Base-by-base conservation (phyloP, 2,113 vertebrate genomes). In the Drymodes brunneopygia region DNA sequence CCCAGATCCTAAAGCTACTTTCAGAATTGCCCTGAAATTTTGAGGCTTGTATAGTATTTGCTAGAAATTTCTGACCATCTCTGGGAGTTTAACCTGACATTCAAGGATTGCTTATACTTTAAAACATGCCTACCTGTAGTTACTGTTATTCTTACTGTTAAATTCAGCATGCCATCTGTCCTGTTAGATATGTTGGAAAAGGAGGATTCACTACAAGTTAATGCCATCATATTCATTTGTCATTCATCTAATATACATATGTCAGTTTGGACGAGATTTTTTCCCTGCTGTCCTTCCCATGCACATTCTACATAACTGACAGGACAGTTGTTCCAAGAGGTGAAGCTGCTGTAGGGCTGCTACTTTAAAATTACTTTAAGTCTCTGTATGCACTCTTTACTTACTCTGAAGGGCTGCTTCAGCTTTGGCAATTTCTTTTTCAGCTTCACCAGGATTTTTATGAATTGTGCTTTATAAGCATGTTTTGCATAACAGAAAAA, bases 401-500 rank as follows among this genome's bases (percentile, higher is more conserved):
- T 91, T 89, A 90, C 88, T 95, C 69, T 89, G 25, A 64, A 86
- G 29, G 92, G 23, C 47, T 23, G 74, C 45, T 92, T 96, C 74
- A 86, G 15, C 27, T 85, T 64, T 84, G 86, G 35, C 36, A 94
- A 70, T 91, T 95, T 78, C 9, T 85, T 69, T 86, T 74, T 53
- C 69, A 57, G 8, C 10, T 81, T 86, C 40, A 78, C 14, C 18
- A 81, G 61, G 21, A 36, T 84, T 91, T 94, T 82, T 87, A 70
- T 65, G 40, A 95, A 85, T 78, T 94, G 65, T 96, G 33, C n/a
- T 83, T 83, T 72, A 61, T 42, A 22, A 86, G 5, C 19, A 86
- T 78, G 56, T 82, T 97, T 75, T 93, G 20, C 48, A 14, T 85
- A 62, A 95, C 51, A 77, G 70, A 57, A 82, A 81, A 95, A 81